Evolutionary conservation across 2,888 invertebrate genomes (phyloP).

Genomic region (Agrochola circellaris): DNA sequence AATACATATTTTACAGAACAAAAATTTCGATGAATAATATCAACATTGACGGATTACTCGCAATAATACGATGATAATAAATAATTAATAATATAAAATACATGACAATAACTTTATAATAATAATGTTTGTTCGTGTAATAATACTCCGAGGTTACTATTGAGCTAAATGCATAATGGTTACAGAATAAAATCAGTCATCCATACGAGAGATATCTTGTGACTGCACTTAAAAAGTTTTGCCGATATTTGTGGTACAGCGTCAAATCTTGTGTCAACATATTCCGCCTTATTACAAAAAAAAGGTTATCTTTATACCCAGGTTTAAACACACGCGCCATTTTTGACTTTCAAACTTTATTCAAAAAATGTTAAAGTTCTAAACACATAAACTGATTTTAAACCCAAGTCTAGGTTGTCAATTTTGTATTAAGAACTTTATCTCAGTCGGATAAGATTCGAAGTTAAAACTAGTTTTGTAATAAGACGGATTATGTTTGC

Average conservation of each 20-base stretch:
- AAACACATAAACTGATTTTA: too few species aligned
- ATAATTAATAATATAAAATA: slow-evolving; percentile 44
- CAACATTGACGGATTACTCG: slow-evolving; percentile 39
- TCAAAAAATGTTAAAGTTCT: too few species aligned
- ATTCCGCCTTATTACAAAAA: too few species aligned
- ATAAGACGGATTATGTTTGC: too few species aligned
- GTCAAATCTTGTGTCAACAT: too few species aligned
- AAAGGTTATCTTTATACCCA: too few species aligned
- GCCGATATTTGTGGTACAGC: background rate
- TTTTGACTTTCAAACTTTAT: too few species aligned
- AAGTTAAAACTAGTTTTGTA: too few species aligned
- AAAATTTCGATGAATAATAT: slow-evolving; percentile 52
- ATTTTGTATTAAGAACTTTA: too few species aligned
- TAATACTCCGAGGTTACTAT: slow-evolving; percentile 62
- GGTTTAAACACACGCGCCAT: too few species aligned
- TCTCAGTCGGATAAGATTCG: too few species aligned
- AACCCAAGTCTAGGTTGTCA: too few species aligned
- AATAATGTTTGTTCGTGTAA: slow-evolving; percentile 63
- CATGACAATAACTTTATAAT: slow-evolving; percentile 35
- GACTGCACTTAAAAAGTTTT: background rate
- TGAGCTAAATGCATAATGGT: slow-evolving; percentile 72
- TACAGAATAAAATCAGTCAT: slow-evolving; percentile 70
- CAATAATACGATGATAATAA: slow-evolving; percentile 24
- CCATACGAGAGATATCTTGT: slow-evolving; percentile 33
- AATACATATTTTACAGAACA: slow-evolving; percentile 38